phyloP scores from a whole-genome alignment of 2,113 vertebrate genomes.

The Ophiodon elongatus region DNA sequence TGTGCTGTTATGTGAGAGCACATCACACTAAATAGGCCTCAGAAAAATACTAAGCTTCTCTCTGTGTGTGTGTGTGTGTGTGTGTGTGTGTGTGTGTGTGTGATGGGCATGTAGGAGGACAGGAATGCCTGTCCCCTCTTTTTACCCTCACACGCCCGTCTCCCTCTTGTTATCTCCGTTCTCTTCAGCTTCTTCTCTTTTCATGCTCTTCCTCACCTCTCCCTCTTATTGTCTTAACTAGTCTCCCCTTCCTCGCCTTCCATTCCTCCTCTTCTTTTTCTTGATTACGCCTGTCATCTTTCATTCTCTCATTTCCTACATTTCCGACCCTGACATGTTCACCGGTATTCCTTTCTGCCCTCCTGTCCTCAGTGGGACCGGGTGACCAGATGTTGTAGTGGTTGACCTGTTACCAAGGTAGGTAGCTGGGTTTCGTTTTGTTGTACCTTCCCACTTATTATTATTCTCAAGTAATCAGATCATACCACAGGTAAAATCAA shows the following conservation, averaged over 20 bases:
- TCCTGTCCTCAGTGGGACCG: neutral
- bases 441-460: no score
- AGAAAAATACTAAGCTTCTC: constrained; percentile 26
- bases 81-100: constrained; percentile 13
- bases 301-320: constrained; percentile 1
- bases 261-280: neutral
- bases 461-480: neutral
- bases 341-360: neutral
- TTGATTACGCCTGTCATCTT: constrained; percentile 21
- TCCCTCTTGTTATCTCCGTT: constrained; percentile 35
- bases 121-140: constrained; percentile 58
- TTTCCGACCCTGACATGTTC: neutral
- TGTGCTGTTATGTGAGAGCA: constrained; percentile 43
- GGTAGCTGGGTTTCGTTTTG: neutral
- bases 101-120: constrained; percentile 47
- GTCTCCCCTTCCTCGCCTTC: neutral
- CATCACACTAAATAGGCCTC: constrained; percentile 34
- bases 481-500: neutral
- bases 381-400: neutral
- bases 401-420: constrained; percentile 8
- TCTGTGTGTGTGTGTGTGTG: constrained; percentile 26
- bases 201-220: constrained; percentile 3
- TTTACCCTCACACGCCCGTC: constrained; percentile 53
- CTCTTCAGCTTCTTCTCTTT: constrained; percentile 12
- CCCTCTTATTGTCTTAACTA: neutral